phyloP scores from a whole-genome alignment of 30 jellyfish, hydroid and myxozoan species.

The Pseudorhiza aurosa region DNA sequence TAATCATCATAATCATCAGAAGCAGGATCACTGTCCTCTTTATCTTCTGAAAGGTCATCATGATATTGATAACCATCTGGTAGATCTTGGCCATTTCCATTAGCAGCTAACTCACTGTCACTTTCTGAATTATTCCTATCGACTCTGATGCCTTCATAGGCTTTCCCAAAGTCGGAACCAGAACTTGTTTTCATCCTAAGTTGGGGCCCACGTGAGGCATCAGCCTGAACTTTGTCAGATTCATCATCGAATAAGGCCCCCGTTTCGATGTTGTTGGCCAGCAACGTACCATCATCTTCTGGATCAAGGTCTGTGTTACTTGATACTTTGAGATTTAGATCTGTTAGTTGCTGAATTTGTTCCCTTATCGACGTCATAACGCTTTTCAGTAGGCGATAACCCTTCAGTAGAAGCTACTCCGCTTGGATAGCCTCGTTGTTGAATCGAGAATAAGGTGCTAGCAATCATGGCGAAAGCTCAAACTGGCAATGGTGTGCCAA shows the following conservation, averaged over 20 bases:
- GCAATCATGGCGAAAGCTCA: slow-evolving; percentile 14
- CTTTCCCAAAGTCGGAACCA: background rate
- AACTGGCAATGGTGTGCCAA: slow-evolving; percentile 28
- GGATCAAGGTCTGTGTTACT: background rate
- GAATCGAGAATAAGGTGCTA: no score
- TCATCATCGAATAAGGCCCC: background rate
- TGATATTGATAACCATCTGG: no score
- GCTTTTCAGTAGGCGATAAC: no score
- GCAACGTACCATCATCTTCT: background rate
- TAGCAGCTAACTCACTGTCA: no score
- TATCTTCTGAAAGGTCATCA: no score
- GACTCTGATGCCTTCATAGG: background rate
- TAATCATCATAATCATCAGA: background rate
- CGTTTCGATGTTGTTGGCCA: background rate
- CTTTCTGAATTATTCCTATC: background rate
- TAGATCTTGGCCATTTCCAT: no score
- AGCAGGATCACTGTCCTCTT: background rate
- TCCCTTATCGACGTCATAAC: background rate
- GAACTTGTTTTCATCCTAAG: background rate
- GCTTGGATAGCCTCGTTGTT: no score
- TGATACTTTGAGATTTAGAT: background rate
- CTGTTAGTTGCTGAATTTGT: background rate
- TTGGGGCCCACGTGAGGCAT: background rate
- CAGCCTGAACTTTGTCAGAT: background rate
- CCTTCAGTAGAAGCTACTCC: no score